phyloP scores from a whole-genome alignment of 2,113 vertebrate species.

The Rhynchomys soricoides region DNA sequence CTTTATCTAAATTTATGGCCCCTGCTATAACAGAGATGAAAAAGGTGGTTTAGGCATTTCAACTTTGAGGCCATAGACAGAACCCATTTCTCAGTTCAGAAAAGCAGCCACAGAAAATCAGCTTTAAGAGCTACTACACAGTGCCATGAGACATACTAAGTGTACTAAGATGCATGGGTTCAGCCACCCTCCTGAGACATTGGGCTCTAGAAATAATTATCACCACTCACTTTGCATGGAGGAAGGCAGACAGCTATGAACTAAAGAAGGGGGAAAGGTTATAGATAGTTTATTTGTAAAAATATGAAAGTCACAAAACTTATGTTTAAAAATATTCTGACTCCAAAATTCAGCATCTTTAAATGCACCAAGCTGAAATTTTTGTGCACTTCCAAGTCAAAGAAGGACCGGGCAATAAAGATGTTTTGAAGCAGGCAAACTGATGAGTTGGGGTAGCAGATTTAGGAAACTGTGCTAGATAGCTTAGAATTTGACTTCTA shows the following conservation, averaged over 20 bases:
- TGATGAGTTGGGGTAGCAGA: background rate
- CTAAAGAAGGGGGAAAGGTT: background rate
- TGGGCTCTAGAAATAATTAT: background rate
- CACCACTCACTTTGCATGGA: background rate
- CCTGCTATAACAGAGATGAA: background rate
- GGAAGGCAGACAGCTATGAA: background rate
- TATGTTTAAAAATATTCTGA: background rate
- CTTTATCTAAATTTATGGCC: background rate
- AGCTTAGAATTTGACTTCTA: conserved; percentile 11
- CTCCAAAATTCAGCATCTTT: background rate
- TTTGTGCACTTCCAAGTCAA: background rate
- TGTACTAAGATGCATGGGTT: background rate
- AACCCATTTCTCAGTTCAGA: background rate
- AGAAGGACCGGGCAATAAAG: background rate
- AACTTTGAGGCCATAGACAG: too few species aligned
- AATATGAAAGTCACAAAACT: background rate
- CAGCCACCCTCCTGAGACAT: background rate
- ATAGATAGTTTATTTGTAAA: background rate
- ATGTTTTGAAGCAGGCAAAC: background rate
- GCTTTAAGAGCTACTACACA: accelerated
- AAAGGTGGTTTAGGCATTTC: background rate
- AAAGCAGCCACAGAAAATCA: background rate
- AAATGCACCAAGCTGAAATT: background rate
- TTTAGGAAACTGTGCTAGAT: background rate
- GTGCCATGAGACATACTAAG: background rate